phyloP scores from a whole-genome alignment of 2,797 vertebrate species.

The Sitta carolinensis region DNA sequence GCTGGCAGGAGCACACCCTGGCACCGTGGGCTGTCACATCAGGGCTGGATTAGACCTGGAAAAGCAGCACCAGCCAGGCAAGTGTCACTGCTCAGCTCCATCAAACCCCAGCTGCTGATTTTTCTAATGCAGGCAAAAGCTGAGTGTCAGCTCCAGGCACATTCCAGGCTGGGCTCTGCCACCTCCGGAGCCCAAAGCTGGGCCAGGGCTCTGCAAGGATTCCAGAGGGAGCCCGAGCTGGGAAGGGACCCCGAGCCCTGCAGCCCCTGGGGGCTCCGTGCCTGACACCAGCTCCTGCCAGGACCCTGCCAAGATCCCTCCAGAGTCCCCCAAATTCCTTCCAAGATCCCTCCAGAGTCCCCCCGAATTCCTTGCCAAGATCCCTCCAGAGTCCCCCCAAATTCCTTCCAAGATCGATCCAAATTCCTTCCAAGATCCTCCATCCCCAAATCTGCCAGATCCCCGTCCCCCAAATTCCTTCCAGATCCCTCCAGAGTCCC shows the following conservation, averaged over 20 bases:
- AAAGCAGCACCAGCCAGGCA: conserved; percentile 16
- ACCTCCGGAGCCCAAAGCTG: not conserved
- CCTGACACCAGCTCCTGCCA: not conserved
- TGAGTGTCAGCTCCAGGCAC: not conserved
- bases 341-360: not conserved
- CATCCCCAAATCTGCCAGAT: no score
- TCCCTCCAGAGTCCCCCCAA: not conserved
- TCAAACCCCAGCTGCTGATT: conserved; percentile 26
- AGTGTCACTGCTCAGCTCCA: conserved; percentile 30
- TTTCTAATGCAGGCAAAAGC: conserved; percentile 21
- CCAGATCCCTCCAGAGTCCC: not conserved
- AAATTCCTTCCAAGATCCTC: not conserved
- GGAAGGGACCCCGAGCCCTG: not conserved
- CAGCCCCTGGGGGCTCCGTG: not conserved
- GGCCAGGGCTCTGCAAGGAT: not conserved
- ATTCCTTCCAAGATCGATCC: not conserved
- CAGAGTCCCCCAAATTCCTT: no score
- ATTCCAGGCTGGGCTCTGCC: not conserved
- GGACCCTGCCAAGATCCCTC: not conserved
- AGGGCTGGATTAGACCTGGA: conserved; percentile 15
- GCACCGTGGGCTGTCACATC: conserved; percentile 48
- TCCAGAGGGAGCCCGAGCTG: not conserved
- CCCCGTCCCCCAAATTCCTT: not conserved
- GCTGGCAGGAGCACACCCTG: not conserved
- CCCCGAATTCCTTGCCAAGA: not conserved